Conservation (phyloP, 2,113 vertebrate species). For the Motacilla alba region DNA sequence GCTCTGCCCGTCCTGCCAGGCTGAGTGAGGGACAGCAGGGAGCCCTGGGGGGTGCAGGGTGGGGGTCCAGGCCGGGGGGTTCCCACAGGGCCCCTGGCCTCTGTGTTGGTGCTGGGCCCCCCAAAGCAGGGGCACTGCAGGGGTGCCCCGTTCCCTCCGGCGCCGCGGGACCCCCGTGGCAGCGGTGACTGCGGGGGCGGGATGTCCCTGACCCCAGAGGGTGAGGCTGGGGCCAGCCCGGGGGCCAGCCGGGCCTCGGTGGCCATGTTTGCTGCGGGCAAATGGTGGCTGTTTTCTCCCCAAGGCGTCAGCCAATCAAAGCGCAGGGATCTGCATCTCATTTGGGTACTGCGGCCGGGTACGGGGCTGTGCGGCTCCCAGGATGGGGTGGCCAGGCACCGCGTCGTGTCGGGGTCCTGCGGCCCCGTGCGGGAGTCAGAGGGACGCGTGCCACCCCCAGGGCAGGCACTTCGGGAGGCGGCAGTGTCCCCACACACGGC, state of each 20-base stretch:
- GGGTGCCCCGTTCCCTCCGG: rapidly evolving
- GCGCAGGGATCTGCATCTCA: not conserved
- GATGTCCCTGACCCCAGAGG: not conserved
- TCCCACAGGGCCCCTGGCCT: not conserved
- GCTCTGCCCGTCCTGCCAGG: not conserved
- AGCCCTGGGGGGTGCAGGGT: rapidly evolving
- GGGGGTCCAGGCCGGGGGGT: not conserved
- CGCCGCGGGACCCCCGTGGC: rapidly evolving
- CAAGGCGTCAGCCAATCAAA: not conserved
- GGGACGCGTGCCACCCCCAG: not conserved
- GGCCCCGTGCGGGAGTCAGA: rapidly evolving
- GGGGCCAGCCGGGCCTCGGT: not conserved
- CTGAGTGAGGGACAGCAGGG: rapidly evolving
- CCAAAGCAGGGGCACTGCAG: rapidly evolving
- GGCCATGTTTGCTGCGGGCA: constrained; percentile 1
- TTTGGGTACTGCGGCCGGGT: not conserved
- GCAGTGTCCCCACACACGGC: not conserved
- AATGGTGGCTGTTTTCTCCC: not conserved
- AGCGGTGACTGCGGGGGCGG: rapidly evolving
- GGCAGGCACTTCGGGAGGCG: not conserved
- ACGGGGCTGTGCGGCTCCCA: rapidly evolving
- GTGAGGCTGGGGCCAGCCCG: not conserved
- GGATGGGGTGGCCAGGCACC: not conserved
- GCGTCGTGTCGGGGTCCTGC: rapidly evolving
- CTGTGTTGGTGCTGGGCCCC: not conserved